Base-by-base conservation (phyloP, 2,797 vertebrate species). In the Hippoglossus hippoglossus region DNA sequence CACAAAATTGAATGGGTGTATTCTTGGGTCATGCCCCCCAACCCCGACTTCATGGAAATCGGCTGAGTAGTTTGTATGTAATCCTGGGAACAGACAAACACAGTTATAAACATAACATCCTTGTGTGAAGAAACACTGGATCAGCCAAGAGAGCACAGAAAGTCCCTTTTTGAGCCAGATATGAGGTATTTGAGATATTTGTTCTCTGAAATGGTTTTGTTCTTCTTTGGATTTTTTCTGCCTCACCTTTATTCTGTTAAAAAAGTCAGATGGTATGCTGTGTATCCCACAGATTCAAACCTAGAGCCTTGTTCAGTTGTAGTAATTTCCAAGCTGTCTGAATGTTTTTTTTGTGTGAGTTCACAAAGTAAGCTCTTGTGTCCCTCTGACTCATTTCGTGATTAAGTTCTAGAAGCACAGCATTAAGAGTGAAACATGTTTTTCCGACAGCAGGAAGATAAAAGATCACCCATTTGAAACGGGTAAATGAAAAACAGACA, bases 401-500 rank as follows among this genome's bases (percentile, higher is more conserved):
- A 71, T 72, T 1, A 39, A 11, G 56, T 55, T 84, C 47, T 63
- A 5, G 10, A 39, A 49, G 26, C 6, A 19, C 16, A 68, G 28
- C 54, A 61, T 58, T 31, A 11, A 77, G 39, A 36, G 46, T 34
- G 2, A 24, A 56, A 36, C 16, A 36, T 56, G 56, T 28, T 53
- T 63, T 63, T 67, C 13, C 34, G 16, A 34, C 31, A 47, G 57
- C 24, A 55, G 36, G 28, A 71, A 66, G 25, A 76, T 64, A 44
- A 81, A 71, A n/a, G 49, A 47, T 41, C 60, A 64, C 34, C 15
- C 50, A 55, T 47, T 22, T 25, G 28, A 59, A 56, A 63, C 55
- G 13, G 12, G 54, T 56, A 47, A 71, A 71, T 64, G 22, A 78
- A 69, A 83, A 69, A 64, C 16, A 41, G 69, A 69, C 46, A 71